Percentiles rank a stretch among this genome's conserved stretches.
Conservation (phyloP, 2,797 vertebrate genomes). For the Allobates femoralis region DNA sequence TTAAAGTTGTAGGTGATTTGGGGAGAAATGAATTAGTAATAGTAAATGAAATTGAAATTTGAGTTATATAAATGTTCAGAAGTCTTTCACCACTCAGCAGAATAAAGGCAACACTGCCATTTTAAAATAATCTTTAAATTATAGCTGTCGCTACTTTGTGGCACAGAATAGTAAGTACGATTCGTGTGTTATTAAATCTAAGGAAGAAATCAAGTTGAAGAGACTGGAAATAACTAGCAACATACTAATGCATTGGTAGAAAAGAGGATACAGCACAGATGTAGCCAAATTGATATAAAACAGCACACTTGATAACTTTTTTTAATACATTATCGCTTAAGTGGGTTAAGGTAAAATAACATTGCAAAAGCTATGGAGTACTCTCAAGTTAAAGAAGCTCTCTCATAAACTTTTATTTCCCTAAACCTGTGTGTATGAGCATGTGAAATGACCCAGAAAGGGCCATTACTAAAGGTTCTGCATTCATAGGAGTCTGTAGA, state of each 20-base stretch:
- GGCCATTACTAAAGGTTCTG: too few relatives aligned
- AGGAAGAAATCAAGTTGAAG: neutral
- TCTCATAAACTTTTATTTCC: too few relatives aligned
- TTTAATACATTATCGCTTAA: too few relatives aligned
- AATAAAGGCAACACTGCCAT: neutral
- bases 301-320: too few relatives aligned
- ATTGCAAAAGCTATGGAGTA: too few relatives aligned
- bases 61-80: neutral
- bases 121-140: neutral
- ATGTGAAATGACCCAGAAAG: too few relatives aligned
- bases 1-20: neutral
- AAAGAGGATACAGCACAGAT: neutral
- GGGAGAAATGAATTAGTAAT: neutral
- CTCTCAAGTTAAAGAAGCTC: too few relatives aligned
- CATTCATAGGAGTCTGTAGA: too few relatives aligned
- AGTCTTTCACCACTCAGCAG: neutral
- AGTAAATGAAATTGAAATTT: neutral
- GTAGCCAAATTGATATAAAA: neutral
- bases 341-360: too few relatives aligned
- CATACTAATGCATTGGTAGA: neutral
- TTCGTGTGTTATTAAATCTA: neutral
- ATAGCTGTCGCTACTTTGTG: too few relatives aligned
- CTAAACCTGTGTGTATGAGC: too few relatives aligned
- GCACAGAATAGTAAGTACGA: neutral
- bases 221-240: neutral